These are phyloP conservation scores for Salpingus planirostris DNA, from an alignment of 2,888 invertebrate species.

Conservation along the genomic window DNA sequence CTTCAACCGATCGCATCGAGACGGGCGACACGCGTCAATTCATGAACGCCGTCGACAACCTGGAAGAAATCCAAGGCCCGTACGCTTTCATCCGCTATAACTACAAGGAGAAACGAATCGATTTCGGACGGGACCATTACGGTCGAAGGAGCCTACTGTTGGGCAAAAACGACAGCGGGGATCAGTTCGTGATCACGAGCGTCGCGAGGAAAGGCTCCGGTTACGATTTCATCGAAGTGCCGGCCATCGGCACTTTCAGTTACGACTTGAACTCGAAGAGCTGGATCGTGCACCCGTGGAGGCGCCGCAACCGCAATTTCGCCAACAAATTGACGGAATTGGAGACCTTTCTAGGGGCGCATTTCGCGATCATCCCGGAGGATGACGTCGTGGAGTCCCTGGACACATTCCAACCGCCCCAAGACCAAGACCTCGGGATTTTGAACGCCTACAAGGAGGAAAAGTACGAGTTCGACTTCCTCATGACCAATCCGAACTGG, in stretches of 20 bases:
- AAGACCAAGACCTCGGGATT: constrained; percentile 1
- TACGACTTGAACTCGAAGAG: constrained; percentile 39
- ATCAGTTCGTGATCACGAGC: constrained; percentile 45
- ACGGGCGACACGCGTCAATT: constrained; percentile 49
- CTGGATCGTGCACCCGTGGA: constrained; percentile 42
- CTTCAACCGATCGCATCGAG: constrained; percentile 34
- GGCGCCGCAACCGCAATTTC: constrained; percentile 32
- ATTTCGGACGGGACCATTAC: constrained; percentile 77
- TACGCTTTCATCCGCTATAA: constrained; percentile 75
- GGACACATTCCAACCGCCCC: constrained; percentile 11
- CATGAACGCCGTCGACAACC: constrained; percentile 36
- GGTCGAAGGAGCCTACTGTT: constrained; percentile 79
- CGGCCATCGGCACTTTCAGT: constrained; percentile 53
- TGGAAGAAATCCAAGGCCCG: constrained; percentile 66
- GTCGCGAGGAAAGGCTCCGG: constrained; percentile 50
- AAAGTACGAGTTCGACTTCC: constrained; percentile 33
- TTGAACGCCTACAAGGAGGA: constrained; percentile 4
- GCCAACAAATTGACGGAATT: constrained; percentile 33
- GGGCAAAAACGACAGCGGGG: constrained; percentile 37
- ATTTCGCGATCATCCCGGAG: constrained; percentile 21
- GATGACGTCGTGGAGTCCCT: background rate
- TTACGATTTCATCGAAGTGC: constrained; percentile 48
- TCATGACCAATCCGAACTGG: constrained; percentile 30
- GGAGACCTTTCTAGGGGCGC: constrained; percentile 29
- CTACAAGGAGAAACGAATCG: constrained; percentile 49